These are phyloP conservation scores for Callorhinus ursinus DNA, from an alignment of 2,113 vertebrate species.

Conservation along the genomic window DNA sequence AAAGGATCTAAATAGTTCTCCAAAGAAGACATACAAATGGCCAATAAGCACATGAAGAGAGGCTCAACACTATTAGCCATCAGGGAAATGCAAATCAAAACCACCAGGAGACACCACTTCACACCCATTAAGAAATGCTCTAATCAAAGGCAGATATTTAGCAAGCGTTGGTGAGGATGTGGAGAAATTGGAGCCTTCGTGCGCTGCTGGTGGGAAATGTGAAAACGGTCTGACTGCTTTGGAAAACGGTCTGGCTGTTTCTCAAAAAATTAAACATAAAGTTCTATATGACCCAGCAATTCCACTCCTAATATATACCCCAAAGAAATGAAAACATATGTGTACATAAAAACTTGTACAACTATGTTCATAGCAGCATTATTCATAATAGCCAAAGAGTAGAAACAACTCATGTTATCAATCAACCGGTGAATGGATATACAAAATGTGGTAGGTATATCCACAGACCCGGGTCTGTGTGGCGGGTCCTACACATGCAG, in stretches of 20 bases:
- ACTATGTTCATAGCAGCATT: slow-evolving; percentile 42
- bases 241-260: neutral
- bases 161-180: neutral
- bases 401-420: neutral
- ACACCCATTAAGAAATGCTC: neutral
- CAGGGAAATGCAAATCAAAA: neutral
- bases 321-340: slow-evolving; percentile 8
- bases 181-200: neutral
- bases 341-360: neutral
- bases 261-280: neutral
- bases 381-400: neutral
- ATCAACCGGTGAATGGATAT: neutral
- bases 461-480: neutral
- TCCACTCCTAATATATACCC: neutral
- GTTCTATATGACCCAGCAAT: neutral
- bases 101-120: neutral
- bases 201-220: neutral
- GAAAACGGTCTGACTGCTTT: neutral
- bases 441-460: neutral
- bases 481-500: too few relatives aligned
- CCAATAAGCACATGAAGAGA: neutral
- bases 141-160: neutral
- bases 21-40: neutral
- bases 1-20: neutral
- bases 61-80: neutral